A percentile compares a stretch with the other conserved stretches of the same genome.
Conservation (phyloP, 2,888 invertebrate genomes). For the Lordiphosa andalusiaca region DNA sequence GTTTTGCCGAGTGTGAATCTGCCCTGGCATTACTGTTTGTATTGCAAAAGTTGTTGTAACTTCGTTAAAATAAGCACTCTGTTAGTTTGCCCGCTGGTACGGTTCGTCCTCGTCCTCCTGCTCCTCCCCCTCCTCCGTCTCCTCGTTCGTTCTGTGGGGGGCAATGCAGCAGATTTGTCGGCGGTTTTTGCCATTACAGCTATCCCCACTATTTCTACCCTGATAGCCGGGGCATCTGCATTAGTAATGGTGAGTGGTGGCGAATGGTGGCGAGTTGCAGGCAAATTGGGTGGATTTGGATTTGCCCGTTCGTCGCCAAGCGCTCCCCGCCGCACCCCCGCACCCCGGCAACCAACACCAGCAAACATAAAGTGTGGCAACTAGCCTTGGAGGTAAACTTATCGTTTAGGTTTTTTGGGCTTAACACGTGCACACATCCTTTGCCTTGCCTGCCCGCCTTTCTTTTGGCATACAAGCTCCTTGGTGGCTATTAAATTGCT, state of each 20-base stretch:
- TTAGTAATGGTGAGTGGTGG: slow-evolving; percentile 67
- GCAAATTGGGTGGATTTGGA: slow-evolving; percentile 64
- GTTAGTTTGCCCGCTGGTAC: slow-evolving; percentile 72
- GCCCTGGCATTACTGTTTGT: slow-evolving; percentile 73
- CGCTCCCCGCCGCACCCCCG: neutral
- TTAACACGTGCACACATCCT: neutral
- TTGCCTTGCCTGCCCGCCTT: neutral
- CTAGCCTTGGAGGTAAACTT: slow-evolving; percentile 39
- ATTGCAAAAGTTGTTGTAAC: slow-evolving; percentile 74
- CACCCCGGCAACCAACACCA: too few species aligned
- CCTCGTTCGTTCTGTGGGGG: slow-evolving; percentile 25
- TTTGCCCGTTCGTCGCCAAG: slow-evolving; percentile 32
- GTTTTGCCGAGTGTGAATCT: slow-evolving; percentile 70
- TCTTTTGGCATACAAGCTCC: slow-evolving; percentile 32
- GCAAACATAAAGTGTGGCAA: slow-evolving; percentile 31
- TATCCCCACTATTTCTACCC: slow-evolving; percentile 17
- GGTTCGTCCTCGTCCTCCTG: slow-evolving; percentile 26
- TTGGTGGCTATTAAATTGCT: slow-evolving; percentile 62
- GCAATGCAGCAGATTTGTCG: slow-evolving; percentile 72
- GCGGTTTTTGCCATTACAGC: slow-evolving; percentile 70
- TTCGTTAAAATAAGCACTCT: slow-evolving; percentile 75
- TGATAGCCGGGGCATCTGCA: slow-evolving; percentile 68
- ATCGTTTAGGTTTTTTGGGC: slow-evolving; percentile 51
- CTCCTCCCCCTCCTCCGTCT: too few species aligned
- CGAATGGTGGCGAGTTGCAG: slow-evolving; percentile 55